phyloP scores from a whole-genome alignment of 2,113 vertebrate species.

The Diadophis punctatus region DNA sequence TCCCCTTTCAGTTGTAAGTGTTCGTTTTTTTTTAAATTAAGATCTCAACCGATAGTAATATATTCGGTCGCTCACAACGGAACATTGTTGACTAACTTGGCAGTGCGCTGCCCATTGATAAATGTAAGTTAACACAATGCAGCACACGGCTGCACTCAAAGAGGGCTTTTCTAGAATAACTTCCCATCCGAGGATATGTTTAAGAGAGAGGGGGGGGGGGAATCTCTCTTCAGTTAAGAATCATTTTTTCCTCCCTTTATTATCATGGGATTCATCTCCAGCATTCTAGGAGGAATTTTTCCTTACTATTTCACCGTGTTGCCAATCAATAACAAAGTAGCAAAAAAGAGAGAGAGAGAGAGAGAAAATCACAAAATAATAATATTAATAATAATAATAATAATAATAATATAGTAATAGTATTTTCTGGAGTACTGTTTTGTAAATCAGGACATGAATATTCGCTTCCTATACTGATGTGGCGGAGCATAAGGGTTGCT shows the following conservation, averaged over 20 bases:
- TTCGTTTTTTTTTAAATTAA: constrained; percentile 57
- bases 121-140: constrained; percentile 50
- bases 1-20: background rate
- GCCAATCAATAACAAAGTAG: constrained; percentile 81
- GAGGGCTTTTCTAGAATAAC: constrained; percentile 66
- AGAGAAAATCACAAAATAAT: constrained; percentile 64
- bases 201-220: background rate
- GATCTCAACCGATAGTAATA: constrained; percentile 62
- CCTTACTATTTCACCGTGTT: constrained; percentile 81
- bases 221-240: constrained; percentile 60
- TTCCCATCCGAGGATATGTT: constrained; percentile 58
- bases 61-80: constrained; percentile 44
- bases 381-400: constrained; percentile 68
- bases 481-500: constrained; percentile 62
- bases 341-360: constrained; percentile 59
- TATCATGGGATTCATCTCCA: constrained; percentile 69
- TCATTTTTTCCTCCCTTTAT: constrained; percentile 54
- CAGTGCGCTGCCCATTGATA: constrained; percentile 38
- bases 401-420: constrained; percentile 40
- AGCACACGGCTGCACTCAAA: constrained; percentile 55
- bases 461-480: constrained; percentile 73
- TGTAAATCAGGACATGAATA: constrained; percentile 74
- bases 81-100: constrained; percentile 42
- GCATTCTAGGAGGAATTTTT: constrained; percentile 66
- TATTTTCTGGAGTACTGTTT: constrained; percentile 82